Evolutionary conservation across 2,797 vertebrate genomes (phyloP).

Genomic region (Sciurus carolinensis): DNA sequence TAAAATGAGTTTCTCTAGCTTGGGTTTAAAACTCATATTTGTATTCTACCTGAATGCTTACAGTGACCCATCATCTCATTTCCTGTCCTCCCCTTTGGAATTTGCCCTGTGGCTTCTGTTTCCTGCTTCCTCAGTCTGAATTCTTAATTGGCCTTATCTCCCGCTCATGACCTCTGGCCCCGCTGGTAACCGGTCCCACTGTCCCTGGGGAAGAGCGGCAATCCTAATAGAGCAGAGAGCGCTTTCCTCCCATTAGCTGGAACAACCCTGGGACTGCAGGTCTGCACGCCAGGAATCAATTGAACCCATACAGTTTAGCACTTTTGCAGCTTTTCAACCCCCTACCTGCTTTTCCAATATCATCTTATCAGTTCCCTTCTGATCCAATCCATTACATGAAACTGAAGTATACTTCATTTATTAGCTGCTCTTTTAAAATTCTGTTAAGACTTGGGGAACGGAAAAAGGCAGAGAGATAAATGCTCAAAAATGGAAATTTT

Average conservation of each 20-base stretch:
- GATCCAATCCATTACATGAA: constrained; percentile 82
- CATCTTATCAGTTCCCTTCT: constrained; percentile 82
- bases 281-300: constrained; percentile 56
- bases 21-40: constrained; percentile 69
- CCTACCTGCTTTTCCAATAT: constrained; percentile 81
- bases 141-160: constrained; percentile 80
- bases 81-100: constrained; percentile 52
- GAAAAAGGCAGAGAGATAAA: constrained; percentile 82
- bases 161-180: constrained; percentile 60
- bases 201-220: constrained; percentile 46
- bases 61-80: constrained; percentile 65
- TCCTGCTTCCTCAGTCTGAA: constrained; percentile 68
- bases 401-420: constrained; percentile 87
- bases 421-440: constrained; percentile 85
- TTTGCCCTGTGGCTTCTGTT: constrained; percentile 52
- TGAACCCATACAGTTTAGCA: constrained; percentile 70
- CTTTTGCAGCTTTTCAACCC: constrained; percentile 69
- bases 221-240: neutral
- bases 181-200: constrained; percentile 49
- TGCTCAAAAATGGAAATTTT: constrained; percentile 85
- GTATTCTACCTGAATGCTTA: constrained; percentile 72
- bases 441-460: constrained; percentile 79
- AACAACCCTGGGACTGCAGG: constrained; percentile 16
- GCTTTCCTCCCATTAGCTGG: constrained; percentile 54
- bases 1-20: constrained; percentile 77